These are phyloP conservation scores for Acleris cristana DNA, from an alignment of 2,888 invertebrate genomes.

Conservation along the genomic window DNA sequence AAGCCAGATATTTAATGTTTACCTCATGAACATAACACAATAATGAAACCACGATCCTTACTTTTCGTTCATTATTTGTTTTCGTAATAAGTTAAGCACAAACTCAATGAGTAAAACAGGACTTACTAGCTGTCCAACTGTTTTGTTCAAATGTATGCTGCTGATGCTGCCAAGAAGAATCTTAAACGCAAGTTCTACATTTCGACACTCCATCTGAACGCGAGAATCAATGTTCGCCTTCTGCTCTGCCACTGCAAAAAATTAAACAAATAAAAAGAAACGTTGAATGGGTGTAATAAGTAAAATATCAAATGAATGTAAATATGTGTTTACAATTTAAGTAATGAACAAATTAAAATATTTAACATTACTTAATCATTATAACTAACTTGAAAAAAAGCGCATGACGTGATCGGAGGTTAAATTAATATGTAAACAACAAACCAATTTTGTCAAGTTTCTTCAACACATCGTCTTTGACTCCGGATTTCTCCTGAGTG, in stretches of 20 bases:
- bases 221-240: conserved; percentile 63
- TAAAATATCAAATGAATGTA: no score
- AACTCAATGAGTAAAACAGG: neutral
- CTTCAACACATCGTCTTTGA: conserved; percentile 60
- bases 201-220: conserved; percentile 58
- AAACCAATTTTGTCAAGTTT: conserved; percentile 67
- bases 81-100: no score
- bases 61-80: no score
- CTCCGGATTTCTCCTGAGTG: conserved; percentile 61
- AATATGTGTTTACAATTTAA: no score
- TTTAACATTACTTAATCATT: no score
- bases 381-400: no score
- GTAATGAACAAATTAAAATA: no score
- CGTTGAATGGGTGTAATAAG: neutral
- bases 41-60: no score
- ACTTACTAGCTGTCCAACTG: conserved; percentile 70
- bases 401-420: neutral
- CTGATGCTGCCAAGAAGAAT: conserved; percentile 63
- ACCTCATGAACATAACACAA: no score
- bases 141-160: conserved; percentile 60
- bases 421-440: neutral
- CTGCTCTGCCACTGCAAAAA: conserved; percentile 62
- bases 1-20: no score
- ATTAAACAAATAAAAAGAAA: conserved; percentile 2
- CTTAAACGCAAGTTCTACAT: conserved; percentile 68